Evolutionary conservation across 2,113 vertebrate genomes (phyloP), one percentile per base, ranked within the genome.

Genomic region (Ophiodon elongatus): DNA sequence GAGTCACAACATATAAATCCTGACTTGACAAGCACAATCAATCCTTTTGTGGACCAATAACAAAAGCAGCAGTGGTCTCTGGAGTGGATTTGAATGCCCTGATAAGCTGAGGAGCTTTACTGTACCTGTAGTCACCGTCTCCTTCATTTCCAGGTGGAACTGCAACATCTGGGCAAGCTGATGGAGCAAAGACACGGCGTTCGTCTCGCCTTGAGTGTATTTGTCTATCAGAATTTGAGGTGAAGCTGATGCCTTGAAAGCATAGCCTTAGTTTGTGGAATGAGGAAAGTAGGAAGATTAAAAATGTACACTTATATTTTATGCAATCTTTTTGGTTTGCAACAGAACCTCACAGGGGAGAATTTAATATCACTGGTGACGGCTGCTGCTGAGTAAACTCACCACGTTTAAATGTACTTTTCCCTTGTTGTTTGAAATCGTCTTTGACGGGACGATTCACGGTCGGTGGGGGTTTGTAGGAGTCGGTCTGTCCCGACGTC

Each of bases 181-280:
- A 88, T 98, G 91, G 37, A 99, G 93, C n/a, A 97, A 94, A 37
- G 97, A 95, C 1, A 98, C 93, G 0, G 97, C 90, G 9, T 98
- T 94, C 2, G 94, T 91, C 14, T 91, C 76, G 10, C 96, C 96
- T 45, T 82, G 68, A 77, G 50, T 92, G 50, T 98, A 99, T 70
- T 87, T 95, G 31, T 92, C 88, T 39, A 97, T 95, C 59, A 97
- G 91, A 14, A 83, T 86, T 37, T 90, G 76, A 1, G 94, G 75
- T 25, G 94, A 65, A 21, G 83, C 43, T 71, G 95, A 86, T 1
- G 91, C 72, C 63, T 91, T 90, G 39, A 0, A 41, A 67, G 4
- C 35, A 62, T 10, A 0, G 73, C 39, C 93, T 92, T 33, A 13
- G 29, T 25, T 27, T 4, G n/a, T 14, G n/a, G 62, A 54, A 76